Percentiles rank a stretch among this genome's conserved stretches.
phyloP scores from a whole-genome alignment of 2,113 vertebrate genomes.

The Sinosuthora webbiana region DNA sequence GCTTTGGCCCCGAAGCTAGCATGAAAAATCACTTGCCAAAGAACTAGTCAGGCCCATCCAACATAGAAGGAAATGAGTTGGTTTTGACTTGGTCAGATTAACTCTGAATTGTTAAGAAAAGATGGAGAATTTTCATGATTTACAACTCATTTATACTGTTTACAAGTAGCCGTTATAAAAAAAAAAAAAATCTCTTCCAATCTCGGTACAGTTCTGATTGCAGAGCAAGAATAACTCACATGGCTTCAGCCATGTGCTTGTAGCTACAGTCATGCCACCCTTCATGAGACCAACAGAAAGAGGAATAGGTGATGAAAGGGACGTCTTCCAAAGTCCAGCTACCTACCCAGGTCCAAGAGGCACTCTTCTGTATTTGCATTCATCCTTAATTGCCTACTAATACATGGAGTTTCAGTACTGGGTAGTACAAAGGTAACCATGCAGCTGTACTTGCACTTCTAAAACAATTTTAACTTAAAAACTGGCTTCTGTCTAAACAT shows the following conservation, averaged over 20 bases:
- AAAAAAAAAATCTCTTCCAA: background rate
- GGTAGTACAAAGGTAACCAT: background rate
- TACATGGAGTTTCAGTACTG: background rate
- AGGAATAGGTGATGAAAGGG: background rate
- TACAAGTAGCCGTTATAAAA: background rate
- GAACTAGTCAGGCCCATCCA: background rate
- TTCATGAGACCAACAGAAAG: background rate
- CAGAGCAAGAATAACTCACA: background rate
- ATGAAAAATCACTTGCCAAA: background rate
- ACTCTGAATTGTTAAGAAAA: background rate
- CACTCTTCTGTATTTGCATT: background rate
- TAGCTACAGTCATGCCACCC: background rate
- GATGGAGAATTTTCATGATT: background rate
- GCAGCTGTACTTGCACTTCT: background rate
- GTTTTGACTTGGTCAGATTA: background rate
- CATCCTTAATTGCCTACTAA: background rate
- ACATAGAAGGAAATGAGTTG: background rate
- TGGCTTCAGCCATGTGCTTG: background rate
- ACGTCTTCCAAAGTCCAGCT: constrained; percentile 25
- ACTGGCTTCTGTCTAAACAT: background rate
- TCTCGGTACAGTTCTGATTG: background rate
- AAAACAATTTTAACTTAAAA: background rate
- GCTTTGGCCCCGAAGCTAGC: background rate
- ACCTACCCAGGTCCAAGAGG: background rate
- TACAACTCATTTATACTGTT: background rate